These are phyloP conservation scores for Camelus bactrianus DNA, from an alignment of 2,113 vertebrate species.

Conservation along the genomic window DNA sequence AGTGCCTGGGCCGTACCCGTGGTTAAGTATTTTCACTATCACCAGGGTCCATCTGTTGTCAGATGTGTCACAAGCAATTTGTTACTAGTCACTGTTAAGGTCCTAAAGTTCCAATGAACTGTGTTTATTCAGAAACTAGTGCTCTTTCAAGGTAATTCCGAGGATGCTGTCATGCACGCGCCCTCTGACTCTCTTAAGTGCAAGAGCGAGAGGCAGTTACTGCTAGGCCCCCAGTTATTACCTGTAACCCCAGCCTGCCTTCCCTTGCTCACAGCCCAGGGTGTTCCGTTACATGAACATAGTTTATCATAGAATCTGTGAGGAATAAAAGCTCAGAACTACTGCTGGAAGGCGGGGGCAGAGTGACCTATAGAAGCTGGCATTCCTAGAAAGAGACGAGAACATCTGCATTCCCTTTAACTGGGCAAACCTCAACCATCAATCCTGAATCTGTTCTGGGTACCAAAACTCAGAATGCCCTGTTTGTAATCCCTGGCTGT, in stretches of 20 bases:
- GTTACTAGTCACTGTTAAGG: background rate
- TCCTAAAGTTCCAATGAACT: background rate
- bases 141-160: background rate
- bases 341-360: background rate
- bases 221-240: background rate
- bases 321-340: background rate
- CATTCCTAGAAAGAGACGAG: slow-evolving; percentile 53
- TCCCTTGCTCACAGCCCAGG: background rate
- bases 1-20: no score
- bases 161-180: no score
- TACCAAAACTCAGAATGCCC: background rate
- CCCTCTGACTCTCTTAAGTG: background rate
- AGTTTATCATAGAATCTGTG: background rate
- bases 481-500: background rate
- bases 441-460: background rate
- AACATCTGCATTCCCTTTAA: background rate
- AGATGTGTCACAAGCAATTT: background rate
- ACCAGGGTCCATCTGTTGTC: background rate
- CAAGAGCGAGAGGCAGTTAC: background rate
- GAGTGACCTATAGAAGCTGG: background rate
- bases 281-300: background rate
- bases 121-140: background rate
- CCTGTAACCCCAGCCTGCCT: background rate
- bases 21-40: background rate
- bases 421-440: background rate